Percentiles rank a stretch among this genome's conserved stretches.
These are phyloP conservation scores for Pelodytes ibericus DNA, from an alignment of 2,797 vertebrate species.

Conservation along the genomic window DNA sequence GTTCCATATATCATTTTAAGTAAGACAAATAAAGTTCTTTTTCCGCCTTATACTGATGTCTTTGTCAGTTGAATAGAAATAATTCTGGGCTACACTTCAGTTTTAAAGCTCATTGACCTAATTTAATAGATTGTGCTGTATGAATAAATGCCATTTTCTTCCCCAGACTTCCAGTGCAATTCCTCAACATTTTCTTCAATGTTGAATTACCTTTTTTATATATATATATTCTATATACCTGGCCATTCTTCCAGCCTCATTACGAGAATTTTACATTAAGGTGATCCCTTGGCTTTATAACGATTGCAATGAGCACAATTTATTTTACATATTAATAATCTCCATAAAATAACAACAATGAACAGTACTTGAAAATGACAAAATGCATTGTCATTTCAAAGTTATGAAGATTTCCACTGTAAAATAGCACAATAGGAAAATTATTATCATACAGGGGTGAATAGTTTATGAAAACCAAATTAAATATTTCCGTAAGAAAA, in stretches of 20 bases:
- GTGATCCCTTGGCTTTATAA: slow-evolving; percentile 6
- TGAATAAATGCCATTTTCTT: slow-evolving; percentile 75
- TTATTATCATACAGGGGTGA: neutral
- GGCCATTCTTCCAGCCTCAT: slow-evolving; percentile 22
- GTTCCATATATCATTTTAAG: slow-evolving; percentile 85
- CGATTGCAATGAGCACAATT: slow-evolving; percentile 6
- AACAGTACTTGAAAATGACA: neutral
- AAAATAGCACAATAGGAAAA: neutral
- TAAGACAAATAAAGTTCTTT: slow-evolving; percentile 84
- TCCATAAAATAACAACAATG: neutral
- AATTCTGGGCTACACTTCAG: slow-evolving; percentile 83
- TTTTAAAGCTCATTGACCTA: slow-evolving; percentile 82
- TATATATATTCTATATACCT: neutral
- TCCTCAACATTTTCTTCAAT: slow-evolving; percentile 58
- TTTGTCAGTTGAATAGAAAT: slow-evolving; percentile 84
- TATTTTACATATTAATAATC: slow-evolving; percentile 28
- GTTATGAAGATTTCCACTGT: neutral
- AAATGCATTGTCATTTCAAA: neutral
- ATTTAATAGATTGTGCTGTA: slow-evolving; percentile 74
- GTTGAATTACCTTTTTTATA: neutral
- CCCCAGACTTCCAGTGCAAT: slow-evolving; percentile 60
- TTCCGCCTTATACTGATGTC: slow-evolving; percentile 82
- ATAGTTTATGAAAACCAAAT: neutral
- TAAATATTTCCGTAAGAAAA: no score
- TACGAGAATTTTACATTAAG: slow-evolving; percentile 13